These are phyloP conservation scores for Acleris sparsana DNA, from an alignment of 2,888 invertebrate genomes.

Conservation along the genomic window DNA sequence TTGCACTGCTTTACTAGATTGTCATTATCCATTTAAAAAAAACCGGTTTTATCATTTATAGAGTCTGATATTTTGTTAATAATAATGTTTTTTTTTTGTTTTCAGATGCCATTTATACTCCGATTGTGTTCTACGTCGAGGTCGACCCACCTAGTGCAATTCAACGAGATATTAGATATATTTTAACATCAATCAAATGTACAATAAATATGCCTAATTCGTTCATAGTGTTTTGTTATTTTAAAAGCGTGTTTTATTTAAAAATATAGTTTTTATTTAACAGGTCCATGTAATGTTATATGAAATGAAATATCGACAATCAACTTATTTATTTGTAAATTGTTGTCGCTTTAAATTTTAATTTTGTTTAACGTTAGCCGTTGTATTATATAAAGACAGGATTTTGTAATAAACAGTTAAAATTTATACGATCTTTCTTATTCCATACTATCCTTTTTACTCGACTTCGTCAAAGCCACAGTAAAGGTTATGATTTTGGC, in stretches of 20 bases:
- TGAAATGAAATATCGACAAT: slow-evolving; percentile 24
- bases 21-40: too few species aligned
- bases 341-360: slow-evolving; percentile 24
- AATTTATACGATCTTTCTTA: slow-evolving; percentile 1
- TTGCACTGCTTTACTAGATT: too few species aligned
- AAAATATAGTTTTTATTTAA: slow-evolving; percentile 25
- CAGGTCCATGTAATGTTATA: slow-evolving; percentile 20
- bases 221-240: slow-evolving; percentile 20
- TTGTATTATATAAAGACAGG: slow-evolving; percentile 21
- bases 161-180: slow-evolving; percentile 28
- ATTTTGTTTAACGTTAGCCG: slow-evolving; percentile 12
- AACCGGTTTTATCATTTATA: too few species aligned
- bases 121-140: slow-evolving; percentile 38
- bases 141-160: slow-evolving; percentile 60
- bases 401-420: slow-evolving; percentile 29
- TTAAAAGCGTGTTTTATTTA: slow-evolving; percentile 10
- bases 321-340: slow-evolving; percentile 28
- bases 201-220: slow-evolving; percentile 10
- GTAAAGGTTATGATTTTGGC: too few species aligned
- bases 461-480: not conserved
- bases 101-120: slow-evolving; percentile 44
- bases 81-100: slow-evolving; percentile 40
- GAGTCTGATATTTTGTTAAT: too few species aligned
- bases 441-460: not conserved
- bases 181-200: slow-evolving; percentile 12